Evolutionary conservation across 2,888 invertebrate species (phyloP), one percentile per base, ranked within the genome.

Genomic region (Chalcis sispes): DNA sequence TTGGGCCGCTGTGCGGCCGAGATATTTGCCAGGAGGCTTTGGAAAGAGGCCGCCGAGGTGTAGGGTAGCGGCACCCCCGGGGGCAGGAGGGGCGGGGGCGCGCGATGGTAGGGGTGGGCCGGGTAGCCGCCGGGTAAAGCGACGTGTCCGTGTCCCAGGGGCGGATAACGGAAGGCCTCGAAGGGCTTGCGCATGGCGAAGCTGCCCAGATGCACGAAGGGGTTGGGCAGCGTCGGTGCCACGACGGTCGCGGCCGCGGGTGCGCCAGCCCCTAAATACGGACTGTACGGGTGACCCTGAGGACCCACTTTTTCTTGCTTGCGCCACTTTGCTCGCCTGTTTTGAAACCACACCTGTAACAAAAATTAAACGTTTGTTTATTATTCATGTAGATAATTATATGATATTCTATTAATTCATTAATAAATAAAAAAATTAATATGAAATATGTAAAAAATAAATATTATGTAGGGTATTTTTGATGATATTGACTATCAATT

Each of bases 291-390:
- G 88, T 96, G 96, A 1, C 92, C 96, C 84, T 96, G 95, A 0
- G 96, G 96, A 0, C 96, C 96, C 74, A 96, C 95, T 88, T 98
- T 97, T 88, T 97, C 97, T 81, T 96, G 92, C 89, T 98, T 96
- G 78, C 98, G 92, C 96, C 96, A 98, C 89, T 98, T 98, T 5
- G 97, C 98, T 69, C 98, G 93, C 23, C 96, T 91, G 89, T 96
- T 96, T 91, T 98, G 97, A 90, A 98, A 98, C 97, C 97, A 97
- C 54, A 95, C 95, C 95, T 95, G 91, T n/a, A 90, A 90, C 82
- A 50, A 20, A 54, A 56, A 0, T 15, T 23, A 8, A 29, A 7
- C 1, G 27, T 1, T 40, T 18, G 23, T 54, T 32, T 58, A 20
- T 58, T 36, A 32, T 10, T 36, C 10, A 36, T 36, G 10, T 36